Base-by-base conservation (phyloP, 1,140 invertebrate genomes). In the Potamilus streckersoni region DNA sequence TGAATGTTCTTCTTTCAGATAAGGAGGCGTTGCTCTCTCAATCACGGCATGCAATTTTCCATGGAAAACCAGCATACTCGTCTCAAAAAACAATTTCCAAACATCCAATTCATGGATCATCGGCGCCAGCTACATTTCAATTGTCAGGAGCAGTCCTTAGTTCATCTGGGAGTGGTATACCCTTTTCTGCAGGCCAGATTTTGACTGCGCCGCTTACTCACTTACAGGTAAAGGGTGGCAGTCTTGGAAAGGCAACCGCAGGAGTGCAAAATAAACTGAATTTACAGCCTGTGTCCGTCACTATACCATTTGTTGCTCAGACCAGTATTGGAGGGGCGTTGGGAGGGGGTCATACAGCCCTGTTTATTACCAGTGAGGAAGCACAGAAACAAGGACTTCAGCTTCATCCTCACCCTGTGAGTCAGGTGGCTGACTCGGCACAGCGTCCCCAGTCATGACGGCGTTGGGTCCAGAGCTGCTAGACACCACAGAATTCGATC, bases 221-320 rank as follows among this genome's bases (percentile, higher is more conserved):
- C 73, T 64, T 83, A 15, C 80, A 81, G 61, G 78, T 87, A n/a
- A 87, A 86, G 75, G 83, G 81, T 15, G 79, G 79, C 20, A 83
- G 79, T 38, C 63, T 82, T 56, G 81, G 76, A 68, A 74, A 83
- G 74, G 78, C 79, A 16, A 85, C 84, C 69, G 66, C 70, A 56
- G 78, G 80, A 17, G 78, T 81, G 12, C 56, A 72, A 14, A 83
- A 81, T 49, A 85, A 86, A 69, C 49, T 86, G 20, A 82, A 82
- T 16, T 74, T 86, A 71, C 83, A 83, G 65, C 84, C 84, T 17
- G 80, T 85, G 58, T 85, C 84, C 1, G 65, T 87, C 20, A 87
- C 82, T n/a, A 82, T 87, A 73, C 84, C 84, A 5, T 71, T 87
- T 49, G 74, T 83, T 11, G 81, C 65, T 17, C 81, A 76, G 27